Evolutionary conservation across 2,797 vertebrate species (phyloP).

Genomic region (Echiichthys vipera): DNA sequence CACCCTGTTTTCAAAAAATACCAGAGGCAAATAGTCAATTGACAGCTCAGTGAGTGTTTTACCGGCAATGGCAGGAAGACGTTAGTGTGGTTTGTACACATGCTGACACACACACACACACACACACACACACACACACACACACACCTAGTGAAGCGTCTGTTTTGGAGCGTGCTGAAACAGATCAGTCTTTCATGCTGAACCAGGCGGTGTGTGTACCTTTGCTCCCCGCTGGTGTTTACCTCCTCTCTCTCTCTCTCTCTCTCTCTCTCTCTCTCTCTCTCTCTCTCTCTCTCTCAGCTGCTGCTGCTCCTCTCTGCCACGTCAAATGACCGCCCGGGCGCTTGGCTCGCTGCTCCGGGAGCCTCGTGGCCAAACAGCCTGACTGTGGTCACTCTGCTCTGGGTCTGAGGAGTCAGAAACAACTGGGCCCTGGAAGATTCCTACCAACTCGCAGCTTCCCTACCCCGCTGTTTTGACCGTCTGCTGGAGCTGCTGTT

Average conservation of each 20-base stretch:
- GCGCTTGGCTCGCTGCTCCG: constrained; percentile 55
- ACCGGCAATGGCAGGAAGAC: constrained; percentile 68
- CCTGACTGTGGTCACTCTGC: constrained; percentile 66
- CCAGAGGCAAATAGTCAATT: constrained; percentile 67
- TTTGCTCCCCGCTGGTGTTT: constrained; percentile 75
- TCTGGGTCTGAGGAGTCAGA: constrained; percentile 54
- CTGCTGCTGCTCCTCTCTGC: constrained; percentile 59
- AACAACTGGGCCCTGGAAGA: constrained; percentile 4
- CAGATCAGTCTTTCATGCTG: constrained; percentile 82
- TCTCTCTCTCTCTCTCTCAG: constrained; percentile 29
- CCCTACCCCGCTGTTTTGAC: not conserved
- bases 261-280: too few relatives aligned
- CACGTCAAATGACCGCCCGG: constrained; percentile 78
- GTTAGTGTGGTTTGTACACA: constrained; percentile 51
- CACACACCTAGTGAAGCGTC: constrained; percentile 56
- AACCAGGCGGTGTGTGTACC: constrained; percentile 67
- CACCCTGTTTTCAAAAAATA: constrained; percentile 60
- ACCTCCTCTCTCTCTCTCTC: constrained; percentile 62
- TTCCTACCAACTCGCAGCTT: not conserved
- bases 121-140: constrained; percentile 49
- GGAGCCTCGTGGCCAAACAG: constrained; percentile 46
- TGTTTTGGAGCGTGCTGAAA: constrained; percentile 76
- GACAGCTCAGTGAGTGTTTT: constrained; percentile 65
- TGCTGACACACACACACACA: constrained; percentile 50
- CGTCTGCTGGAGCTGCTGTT: constrained; percentile 1